Evolutionary conservation across 2,797 vertebrate genomes (phyloP).

Genomic region (Hylomyscus alleni): DNA sequence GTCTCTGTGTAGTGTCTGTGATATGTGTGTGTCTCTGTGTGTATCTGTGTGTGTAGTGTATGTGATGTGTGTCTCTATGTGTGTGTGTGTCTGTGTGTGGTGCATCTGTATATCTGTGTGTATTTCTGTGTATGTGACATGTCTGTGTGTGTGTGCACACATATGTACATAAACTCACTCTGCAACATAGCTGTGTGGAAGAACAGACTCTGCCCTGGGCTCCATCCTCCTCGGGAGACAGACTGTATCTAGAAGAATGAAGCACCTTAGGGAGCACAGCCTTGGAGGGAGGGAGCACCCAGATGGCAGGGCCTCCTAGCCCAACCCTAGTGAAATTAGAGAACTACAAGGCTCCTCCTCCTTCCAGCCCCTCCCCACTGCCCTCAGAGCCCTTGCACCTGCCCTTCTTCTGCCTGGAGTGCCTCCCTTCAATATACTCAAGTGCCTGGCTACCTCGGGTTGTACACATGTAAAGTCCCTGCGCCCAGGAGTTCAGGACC

Average conservation of each 20-base stretch:
- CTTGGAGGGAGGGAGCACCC: neutral
- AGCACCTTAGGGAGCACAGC: neutral
- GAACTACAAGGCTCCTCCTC: neutral
- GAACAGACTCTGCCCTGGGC: neutral
- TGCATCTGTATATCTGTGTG: neutral
- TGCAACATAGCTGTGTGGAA: neutral
- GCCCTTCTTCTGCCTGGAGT: fast-evolving
- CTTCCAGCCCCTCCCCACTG: fast-evolving
- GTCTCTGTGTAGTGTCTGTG: neutral
- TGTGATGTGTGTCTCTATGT: neutral
- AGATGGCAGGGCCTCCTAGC: neutral
- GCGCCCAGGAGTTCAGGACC: neutral
- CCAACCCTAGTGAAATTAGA: neutral
- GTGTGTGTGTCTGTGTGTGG: neutral
- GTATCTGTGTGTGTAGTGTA: neutral
- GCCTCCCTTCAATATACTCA: too few relatives aligned
- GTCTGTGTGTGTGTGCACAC: too few relatives aligned
- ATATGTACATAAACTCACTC: neutral
- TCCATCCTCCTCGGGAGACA: neutral
- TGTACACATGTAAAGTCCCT: neutral
- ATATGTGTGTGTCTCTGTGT: neutral
- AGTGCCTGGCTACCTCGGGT: neutral
- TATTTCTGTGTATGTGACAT: neutral
- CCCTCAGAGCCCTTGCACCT: conserved; percentile 13
- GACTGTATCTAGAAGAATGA: neutral